Evolutionary conservation across 2,113 vertebrate genomes (phyloP), one percentile per base, ranked within the genome.

Genomic region (Clarias gariepinus): DNA sequence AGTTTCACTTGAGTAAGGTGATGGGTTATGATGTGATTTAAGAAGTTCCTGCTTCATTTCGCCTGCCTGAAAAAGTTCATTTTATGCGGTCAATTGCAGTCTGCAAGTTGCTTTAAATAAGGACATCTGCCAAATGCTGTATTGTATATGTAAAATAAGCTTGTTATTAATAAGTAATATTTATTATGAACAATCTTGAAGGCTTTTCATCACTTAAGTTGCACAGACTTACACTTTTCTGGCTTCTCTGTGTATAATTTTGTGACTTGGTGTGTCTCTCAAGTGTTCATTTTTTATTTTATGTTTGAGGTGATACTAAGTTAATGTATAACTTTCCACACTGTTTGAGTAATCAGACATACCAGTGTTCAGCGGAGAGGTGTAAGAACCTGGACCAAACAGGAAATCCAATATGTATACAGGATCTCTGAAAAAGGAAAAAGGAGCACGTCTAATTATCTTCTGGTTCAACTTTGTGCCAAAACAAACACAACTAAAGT

Each of bases 351-450:
- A 8, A 52, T 55, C 86, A 86, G 80, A 86, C 63, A 77, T 36
- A 52, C 23, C 63, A 85, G 55, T 36, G 16, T 60, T 83, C 33
- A 77, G 53, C 71, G 30, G 77, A 85, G 89, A 83, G 71, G 64
- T 28, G 81, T 47, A 36, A 76, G 23, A 76, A 52, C 4, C 12
- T 2, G 5, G 41, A 76, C 73, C 23, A 93, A 94, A 93, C 92
- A 93, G 91, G 91, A 93, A 92, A 87, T 84, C 60, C 88, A 87
- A 78, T 88, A 83, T 76, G 23, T 85, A 90, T 79, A 88, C 47
- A 84, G 60, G 30, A 87, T 21, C 84, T 63, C 30, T 53, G 15
- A 11, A 76, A 25, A 53, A 76, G 47, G 73, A 12, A 74, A 74
- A 74, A 52, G 23, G 23, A 74, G 15, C 60, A 52, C 79, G 84